A percentile compares a stretch with the other conserved stretches of the same genome.
Evolutionary conservation across 1,140 invertebrate genomes (phyloP).

Genomic region (Drosophila ambigua): DNA sequence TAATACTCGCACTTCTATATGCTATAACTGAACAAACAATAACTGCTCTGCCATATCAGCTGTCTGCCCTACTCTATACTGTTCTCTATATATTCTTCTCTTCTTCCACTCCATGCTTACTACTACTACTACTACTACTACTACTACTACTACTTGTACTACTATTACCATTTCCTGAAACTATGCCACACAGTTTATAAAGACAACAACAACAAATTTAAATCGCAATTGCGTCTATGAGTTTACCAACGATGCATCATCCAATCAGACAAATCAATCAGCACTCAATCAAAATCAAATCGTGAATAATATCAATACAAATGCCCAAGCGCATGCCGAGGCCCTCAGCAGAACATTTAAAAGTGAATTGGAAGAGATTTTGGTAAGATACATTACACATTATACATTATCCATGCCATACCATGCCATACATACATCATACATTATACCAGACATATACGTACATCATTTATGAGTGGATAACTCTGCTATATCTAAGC

Average conservation of each 20-base stretch:
- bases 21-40: not conserved
- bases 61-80: conserved; percentile 51
- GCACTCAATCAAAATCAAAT: conserved; percentile 72
- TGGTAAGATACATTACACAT: conserved; percentile 61
- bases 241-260: conserved; percentile 72
- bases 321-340: conserved; percentile 68
- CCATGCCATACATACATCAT: no score
- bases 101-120: conserved; percentile 50
- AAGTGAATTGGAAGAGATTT: conserved; percentile 79
- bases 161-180: conserved; percentile 32
- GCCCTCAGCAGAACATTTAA: conserved; percentile 79
- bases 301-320: conserved; percentile 60
- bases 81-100: conserved; percentile 38
- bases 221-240: conserved; percentile 81
- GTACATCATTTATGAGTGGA: no score
- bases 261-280: conserved; percentile 70
- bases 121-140: conserved; percentile 47
- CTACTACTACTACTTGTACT: conserved; percentile 6
- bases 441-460: no score
- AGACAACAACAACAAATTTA: conserved; percentile 76
- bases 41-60: conserved; percentile 16
- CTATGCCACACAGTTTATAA: conserved; percentile 72
- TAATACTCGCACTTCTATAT: no score
- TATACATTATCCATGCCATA: conserved; percentile 4
- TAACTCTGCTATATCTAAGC: no score